Conservation (phyloP, 2,888 invertebrate species). For the Rhodophaea formosa region DNA sequence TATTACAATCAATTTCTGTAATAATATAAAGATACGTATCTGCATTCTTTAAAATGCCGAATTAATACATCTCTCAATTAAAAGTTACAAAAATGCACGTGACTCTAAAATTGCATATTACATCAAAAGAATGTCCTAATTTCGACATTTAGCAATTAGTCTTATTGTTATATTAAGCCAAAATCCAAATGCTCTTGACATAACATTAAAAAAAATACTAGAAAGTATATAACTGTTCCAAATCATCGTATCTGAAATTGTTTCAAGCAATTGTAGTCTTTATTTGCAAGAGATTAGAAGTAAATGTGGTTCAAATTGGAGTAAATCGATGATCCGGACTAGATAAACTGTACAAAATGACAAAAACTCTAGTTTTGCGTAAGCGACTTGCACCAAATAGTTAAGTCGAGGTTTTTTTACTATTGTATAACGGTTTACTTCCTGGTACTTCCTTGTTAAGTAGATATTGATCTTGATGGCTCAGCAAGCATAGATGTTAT, state of each 20-base stretch:
- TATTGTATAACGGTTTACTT: conserved; percentile 2
- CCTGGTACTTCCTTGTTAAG: background rate
- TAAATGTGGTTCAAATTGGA: background rate
- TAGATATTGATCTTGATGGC: background rate
- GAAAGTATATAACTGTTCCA: conserved; percentile 5
- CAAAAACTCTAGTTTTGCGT: conserved; percentile 16
- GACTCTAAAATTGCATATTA: background rate
- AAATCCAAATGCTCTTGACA: background rate
- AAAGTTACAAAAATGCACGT: background rate
- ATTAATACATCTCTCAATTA: no score
- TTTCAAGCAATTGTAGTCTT: background rate
- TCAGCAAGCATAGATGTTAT: no score
- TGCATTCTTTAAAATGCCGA: no score
- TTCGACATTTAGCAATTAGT: background rate
- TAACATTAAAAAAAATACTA: background rate
- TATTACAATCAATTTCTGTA: no score
- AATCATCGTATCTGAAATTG: background rate
- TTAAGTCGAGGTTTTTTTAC: conserved; percentile 15
- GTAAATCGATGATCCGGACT: conserved; percentile 15
- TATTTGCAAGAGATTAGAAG: background rate
- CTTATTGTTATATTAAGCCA: background rate
- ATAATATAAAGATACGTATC: no score
- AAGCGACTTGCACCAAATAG: conserved; percentile 11
- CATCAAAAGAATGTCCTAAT: background rate
- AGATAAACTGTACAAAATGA: conserved; percentile 22